A percentile compares a stretch with the other conserved stretches of the same genome.
Conservation (phyloP, 1,140 invertebrate species). For the Anthonomus grandis region DNA sequence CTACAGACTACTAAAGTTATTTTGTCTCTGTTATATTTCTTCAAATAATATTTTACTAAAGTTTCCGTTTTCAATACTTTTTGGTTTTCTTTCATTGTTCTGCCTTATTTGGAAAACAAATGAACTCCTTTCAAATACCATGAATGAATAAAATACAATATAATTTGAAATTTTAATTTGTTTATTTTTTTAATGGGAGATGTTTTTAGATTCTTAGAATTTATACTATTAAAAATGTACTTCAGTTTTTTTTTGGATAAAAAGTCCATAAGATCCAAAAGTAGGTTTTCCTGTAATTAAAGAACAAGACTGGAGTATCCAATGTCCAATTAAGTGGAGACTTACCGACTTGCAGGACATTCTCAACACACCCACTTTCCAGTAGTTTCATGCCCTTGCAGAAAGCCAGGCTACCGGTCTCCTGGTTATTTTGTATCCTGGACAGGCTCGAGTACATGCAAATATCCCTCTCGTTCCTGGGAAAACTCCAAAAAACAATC, state of each 20-base stretch:
- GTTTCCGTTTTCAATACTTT: no score
- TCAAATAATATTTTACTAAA: no score
- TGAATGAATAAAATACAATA: neutral
- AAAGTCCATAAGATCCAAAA: no score
- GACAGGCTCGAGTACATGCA: slow-evolving; percentile 85
- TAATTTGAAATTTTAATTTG: neutral
- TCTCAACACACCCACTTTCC: slow-evolving; percentile 74
- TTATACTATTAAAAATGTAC: no score
- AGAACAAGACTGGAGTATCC: no score
- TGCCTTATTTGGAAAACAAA: no score
- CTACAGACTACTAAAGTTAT: no score
- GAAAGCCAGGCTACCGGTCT: slow-evolving; percentile 78
- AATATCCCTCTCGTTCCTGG: slow-evolving; percentile 80
- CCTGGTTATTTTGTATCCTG: slow-evolving; percentile 52
- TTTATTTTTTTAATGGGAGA: neutral
- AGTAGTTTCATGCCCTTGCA: slow-evolving; percentile 80
- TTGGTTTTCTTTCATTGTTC: no score
- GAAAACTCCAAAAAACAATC: slow-evolving; percentile 87
- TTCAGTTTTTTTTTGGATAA: no score
- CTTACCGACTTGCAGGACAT: slow-evolving; percentile 87
- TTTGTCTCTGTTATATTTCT: no score
- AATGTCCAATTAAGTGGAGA: slow-evolving; percentile 41
- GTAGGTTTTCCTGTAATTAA: no score
- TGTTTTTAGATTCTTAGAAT: neutral
- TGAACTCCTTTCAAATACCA: no score